phyloP scores from a whole-genome alignment of 1,140 invertebrate species.

The Brachionus plicatilis region DNA sequence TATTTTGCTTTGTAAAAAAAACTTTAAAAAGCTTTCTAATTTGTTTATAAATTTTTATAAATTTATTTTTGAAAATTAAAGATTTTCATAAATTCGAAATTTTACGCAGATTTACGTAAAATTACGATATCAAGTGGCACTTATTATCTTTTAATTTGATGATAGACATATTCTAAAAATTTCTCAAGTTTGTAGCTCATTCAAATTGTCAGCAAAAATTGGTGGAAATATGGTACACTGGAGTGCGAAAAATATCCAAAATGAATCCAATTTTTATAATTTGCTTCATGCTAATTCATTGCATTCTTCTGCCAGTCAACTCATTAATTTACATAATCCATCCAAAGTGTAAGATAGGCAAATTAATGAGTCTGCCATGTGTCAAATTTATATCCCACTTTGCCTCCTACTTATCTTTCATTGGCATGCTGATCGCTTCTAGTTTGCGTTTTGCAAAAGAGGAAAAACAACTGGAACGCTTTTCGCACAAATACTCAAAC shows the following conservation, averaged over 20 bases:
- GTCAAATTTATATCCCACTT: conserved; percentile 56
- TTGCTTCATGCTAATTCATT: conserved; percentile 5
- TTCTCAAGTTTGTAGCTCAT: conserved; percentile 42
- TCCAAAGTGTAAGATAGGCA: conserved; percentile 43
- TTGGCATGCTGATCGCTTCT: conserved; percentile 59
- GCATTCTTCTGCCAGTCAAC: conserved; percentile 8
- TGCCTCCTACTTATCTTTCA: conserved; percentile 63
- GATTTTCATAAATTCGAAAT: no score
- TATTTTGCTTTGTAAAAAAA: no score
- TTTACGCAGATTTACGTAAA: no score
- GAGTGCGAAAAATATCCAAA: conserved; percentile 34
- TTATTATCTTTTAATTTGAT: background rate
- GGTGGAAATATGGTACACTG: conserved; percentile 42
- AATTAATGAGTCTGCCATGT: conserved; percentile 48
- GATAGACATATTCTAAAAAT: background rate
- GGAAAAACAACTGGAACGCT: conserved; percentile 13
- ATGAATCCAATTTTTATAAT: conserved; percentile 26
- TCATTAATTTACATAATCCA: conserved; percentile 10
- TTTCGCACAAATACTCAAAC: background rate
- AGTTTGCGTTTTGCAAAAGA: conserved; percentile 30
- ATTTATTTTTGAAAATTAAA: no score
- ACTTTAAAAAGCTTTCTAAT: no score
- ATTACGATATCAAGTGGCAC: no score
- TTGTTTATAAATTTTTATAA: no score
- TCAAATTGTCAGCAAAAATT: conserved; percentile 43